These are phyloP conservation scores for Panopea generosa DNA, from an alignment of 2,888 invertebrate species.

Conservation along the genomic window DNA sequence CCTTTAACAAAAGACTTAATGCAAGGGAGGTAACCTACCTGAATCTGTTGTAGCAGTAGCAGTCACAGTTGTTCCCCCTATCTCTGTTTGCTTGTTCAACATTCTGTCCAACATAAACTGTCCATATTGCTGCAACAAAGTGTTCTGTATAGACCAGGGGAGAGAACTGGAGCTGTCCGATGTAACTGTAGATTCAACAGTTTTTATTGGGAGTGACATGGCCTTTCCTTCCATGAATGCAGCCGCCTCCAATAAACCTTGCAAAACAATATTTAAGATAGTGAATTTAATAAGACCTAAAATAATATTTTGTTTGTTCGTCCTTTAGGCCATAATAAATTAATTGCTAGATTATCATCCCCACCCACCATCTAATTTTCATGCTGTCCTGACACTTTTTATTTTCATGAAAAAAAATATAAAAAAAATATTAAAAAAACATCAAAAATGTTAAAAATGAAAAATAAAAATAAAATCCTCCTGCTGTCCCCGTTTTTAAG, in stretches of 20 bases:
- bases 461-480: too few relatives aligned
- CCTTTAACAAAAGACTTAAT: too few relatives aligned
- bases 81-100: conserved; percentile 46
- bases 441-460: too few relatives aligned
- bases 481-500: too few relatives aligned
- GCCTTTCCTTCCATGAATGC: conserved; percentile 46
- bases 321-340: too few relatives aligned
- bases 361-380: too few relatives aligned
- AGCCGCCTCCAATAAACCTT: conserved; percentile 56
- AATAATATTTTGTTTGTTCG: too few relatives aligned
- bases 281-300: too few relatives aligned
- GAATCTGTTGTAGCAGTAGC: conserved; percentile 44
- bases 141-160: conserved; percentile 56
- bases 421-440: too few relatives aligned
- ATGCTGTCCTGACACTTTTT: too few relatives aligned
- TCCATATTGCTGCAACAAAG: conserved; percentile 58
- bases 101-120: conserved; percentile 62
- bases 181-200: conserved; percentile 20
- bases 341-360: too few relatives aligned
- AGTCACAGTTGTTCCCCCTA: conserved; percentile 12
- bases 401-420: too few relatives aligned
- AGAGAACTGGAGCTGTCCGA: conserved; percentile 33
- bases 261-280: not conserved
- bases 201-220: conserved; percentile 42
- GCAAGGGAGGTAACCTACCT: conserved; percentile 23